phyloP scores from a whole-genome alignment of 2,888 invertebrate species.

The Alloscopus bannaensis region DNA sequence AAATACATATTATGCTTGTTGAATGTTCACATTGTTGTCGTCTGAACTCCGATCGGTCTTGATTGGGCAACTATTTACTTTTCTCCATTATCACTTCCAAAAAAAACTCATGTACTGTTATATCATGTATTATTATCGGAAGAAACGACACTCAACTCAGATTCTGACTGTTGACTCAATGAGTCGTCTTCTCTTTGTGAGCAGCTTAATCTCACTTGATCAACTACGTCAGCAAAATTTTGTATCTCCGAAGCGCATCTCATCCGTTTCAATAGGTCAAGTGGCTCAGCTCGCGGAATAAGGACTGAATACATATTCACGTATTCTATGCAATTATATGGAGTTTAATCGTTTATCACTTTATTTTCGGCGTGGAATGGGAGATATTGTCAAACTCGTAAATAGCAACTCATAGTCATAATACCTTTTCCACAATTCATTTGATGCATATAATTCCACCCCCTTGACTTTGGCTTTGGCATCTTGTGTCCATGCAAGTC shows the following conservation, averaged over 20 bases:
- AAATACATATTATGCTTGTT: not conserved
- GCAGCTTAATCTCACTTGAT: not conserved
- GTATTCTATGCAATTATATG: no score
- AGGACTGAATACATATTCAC: no score
- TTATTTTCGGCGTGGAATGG: no score
- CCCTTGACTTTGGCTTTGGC: no score
- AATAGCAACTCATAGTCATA: no score
- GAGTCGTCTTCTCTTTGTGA: not conserved
- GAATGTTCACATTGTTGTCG: not conserved
- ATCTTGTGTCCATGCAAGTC: no score
- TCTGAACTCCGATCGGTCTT: not conserved
- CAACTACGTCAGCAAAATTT: not conserved
- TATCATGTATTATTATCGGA: constrained; percentile 40
- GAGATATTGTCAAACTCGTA: no score
- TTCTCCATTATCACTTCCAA: constrained; percentile 18
- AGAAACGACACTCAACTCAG: not conserved
- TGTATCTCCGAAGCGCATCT: constrained; percentile 1
- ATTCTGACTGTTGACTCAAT: not conserved
- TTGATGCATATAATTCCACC: no score
- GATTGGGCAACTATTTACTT: not conserved
- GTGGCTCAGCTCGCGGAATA: no score
- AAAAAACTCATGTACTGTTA: constrained; percentile 50
- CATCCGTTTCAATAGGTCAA: constrained; percentile 6
- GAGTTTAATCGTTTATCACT: no score
- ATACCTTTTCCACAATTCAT: no score